Evolutionary conservation across 2,797 vertebrate species (phyloP), one percentile per base, ranked within the genome.

Genomic region (Psittacula derbiana): DNA sequence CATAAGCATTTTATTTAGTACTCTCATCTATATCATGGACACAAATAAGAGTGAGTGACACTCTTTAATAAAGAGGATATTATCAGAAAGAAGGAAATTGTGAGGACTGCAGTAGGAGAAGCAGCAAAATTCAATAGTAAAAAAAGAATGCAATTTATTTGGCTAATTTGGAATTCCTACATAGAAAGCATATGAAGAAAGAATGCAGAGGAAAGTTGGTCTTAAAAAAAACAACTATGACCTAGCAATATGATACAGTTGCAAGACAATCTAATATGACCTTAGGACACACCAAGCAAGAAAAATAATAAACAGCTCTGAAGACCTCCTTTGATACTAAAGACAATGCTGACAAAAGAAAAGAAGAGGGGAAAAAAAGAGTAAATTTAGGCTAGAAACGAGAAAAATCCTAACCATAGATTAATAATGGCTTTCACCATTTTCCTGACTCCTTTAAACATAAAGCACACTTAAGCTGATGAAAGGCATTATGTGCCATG

Each of bases 11-110:
- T 81, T 21, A 52, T 78, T 72, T 65, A 70, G 16, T 58, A 66
- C 12, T 69, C 38, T 70, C 33, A 36, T 25, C 33, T 40, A 50
- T 31, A 27, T 7, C 2, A 0, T 20, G 18, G 18, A 55, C 27
- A 50, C 21, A 90, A 92, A 71, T 3, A 83, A 20, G 28, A 86
- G 20, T 9, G 27, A 72, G 31, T 27, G 13, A 72, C 12, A 31
- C 14, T 14, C 30, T 82, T 80, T 36, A 66, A 27, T 31, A 44
- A 71, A 80, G 47, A 75, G 24, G 38, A 86, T 61, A 60, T 24
- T 90, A 69, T 61, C 57, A 71, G 31, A 82, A 66, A 61, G 24
- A 87, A 41, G 18, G 69, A 92, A 79, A 88, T 57, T 49, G 55
- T 41, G 58, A 93, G 41, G 23, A 49, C 23, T 12, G 8, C 7